A percentile compares a stretch with the other conserved stretches of the same genome.
These are phyloP conservation scores for Cyanocitta stelleri DNA, from an alignment of 2,113 vertebrate species.

Conservation along the genomic window DNA sequence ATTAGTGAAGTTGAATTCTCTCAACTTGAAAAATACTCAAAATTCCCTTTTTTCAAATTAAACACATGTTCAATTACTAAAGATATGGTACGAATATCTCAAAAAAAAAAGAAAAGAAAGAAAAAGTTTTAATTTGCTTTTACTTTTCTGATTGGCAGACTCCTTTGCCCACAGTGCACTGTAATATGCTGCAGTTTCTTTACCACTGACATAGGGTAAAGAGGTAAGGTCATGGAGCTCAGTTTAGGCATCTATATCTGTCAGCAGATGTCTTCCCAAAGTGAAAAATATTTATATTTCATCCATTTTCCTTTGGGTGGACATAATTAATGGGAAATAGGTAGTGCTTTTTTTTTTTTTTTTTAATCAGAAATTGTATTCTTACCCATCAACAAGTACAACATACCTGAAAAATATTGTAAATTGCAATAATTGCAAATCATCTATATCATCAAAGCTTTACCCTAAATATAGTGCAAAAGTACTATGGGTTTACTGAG, in stretches of 20 bases:
- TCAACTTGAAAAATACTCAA: not conserved
- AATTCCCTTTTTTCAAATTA: not conserved
- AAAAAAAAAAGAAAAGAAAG: too few species aligned
- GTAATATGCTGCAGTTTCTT: not conserved
- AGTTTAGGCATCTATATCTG: not conserved
- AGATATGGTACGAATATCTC: fast-evolving
- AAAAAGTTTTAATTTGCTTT: not conserved
- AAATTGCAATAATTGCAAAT: not conserved
- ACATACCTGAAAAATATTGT: not conserved
- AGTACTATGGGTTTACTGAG: not conserved
- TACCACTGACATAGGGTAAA: not conserved
- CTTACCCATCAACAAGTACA: fast-evolving
- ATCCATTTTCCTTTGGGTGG: not conserved
- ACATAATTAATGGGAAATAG: fast-evolving
- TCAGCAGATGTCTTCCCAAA: not conserved
- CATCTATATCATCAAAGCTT: not conserved
- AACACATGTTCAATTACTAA: fast-evolving
- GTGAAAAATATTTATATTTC: not conserved
- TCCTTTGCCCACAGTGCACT: not conserved
- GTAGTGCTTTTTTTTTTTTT: too few species aligned
- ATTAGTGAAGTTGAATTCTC: not conserved
- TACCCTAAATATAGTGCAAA: not conserved
- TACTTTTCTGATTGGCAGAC: not conserved
- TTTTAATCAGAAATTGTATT: not conserved
- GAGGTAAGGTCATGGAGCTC: not conserved